Conservation (phyloP, 2,797 vertebrate genomes). For the Poecilia wingei region DNA sequence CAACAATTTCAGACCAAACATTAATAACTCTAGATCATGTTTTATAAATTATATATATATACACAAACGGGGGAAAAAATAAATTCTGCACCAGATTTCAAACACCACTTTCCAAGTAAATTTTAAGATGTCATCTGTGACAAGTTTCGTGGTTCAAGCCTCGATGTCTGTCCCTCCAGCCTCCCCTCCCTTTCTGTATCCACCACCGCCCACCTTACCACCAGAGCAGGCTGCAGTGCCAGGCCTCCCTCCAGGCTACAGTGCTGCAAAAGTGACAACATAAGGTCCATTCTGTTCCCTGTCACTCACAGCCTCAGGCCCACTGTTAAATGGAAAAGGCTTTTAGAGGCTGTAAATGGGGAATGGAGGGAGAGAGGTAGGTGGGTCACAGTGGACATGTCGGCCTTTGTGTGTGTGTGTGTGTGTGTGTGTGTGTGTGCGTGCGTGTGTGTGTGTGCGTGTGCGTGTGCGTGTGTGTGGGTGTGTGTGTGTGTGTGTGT, state of each 20-base stretch:
- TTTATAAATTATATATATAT: not conserved
- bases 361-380: slow-evolving; percentile 55
- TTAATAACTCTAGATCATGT: slow-evolving; percentile 28
- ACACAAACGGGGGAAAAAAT: slow-evolving; percentile 17
- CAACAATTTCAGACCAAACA: slow-evolving; percentile 36
- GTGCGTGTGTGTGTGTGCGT: slow-evolving; percentile 20
- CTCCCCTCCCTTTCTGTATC: slow-evolving; percentile 12
- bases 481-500: slow-evolving; percentile 25
- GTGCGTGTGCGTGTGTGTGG: slow-evolving; percentile 24
- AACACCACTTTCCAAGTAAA: slow-evolving; percentile 44
- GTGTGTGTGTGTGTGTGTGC: slow-evolving; percentile 18
- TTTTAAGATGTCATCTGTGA: slow-evolving; percentile 43
- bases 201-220: slow-evolving; percentile 37
- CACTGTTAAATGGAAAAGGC: slow-evolving; percentile 79
- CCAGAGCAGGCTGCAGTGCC: slow-evolving; percentile 67
- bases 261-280: slow-evolving; percentile 78
- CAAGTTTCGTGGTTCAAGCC: slow-evolving; percentile 42
- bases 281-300: slow-evolving; percentile 81
- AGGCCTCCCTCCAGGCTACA: slow-evolving; percentile 74
- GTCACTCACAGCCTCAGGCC: slow-evolving; percentile 80
- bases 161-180: slow-evolving; percentile 9
- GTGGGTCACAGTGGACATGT: slow-evolving; percentile 64
- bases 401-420: slow-evolving; percentile 25
- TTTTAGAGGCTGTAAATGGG: slow-evolving; percentile 81
- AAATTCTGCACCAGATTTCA: slow-evolving; percentile 32